These are phyloP conservation scores for Drosophila santomea DNA, from an alignment of 1,140 invertebrate genomes.

Conservation along the genomic window DNA sequence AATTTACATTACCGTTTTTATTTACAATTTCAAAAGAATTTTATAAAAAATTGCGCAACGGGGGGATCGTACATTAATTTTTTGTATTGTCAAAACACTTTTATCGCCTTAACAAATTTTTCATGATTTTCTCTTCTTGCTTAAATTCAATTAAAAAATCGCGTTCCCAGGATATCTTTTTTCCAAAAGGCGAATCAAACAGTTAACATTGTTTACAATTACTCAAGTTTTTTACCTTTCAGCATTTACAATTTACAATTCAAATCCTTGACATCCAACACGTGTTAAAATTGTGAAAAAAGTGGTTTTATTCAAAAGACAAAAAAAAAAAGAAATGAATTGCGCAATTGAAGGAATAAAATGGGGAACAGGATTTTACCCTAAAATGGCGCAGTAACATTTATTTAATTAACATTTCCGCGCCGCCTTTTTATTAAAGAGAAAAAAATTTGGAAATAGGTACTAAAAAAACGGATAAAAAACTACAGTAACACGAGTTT, in stretches of 20 bases:
- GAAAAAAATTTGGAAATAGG: slow-evolving; percentile 34
- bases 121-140: neutral
- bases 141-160: slow-evolving; percentile 16
- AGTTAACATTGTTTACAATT: slow-evolving; percentile 42
- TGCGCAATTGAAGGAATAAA: slow-evolving; percentile 59
- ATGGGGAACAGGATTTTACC: slow-evolving; percentile 19
- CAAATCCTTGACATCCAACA: slow-evolving; percentile 46
- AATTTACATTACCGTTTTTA: neutral
- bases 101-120: neutral
- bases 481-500: slow-evolving; percentile 59
- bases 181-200: slow-evolving; percentile 12
- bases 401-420: slow-evolving; percentile 76
- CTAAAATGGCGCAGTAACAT: slow-evolving; percentile 69
- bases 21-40: neutral
- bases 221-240: slow-evolving; percentile 3
- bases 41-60: too few relatives aligned
- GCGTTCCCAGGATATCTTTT: slow-evolving; percentile 1
- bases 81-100: neutral
- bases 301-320: slow-evolving; percentile 11
- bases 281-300: slow-evolving; percentile 45
- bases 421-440: slow-evolving; percentile 34
- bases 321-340: slow-evolving; percentile 37
- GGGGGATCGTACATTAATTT: too few relatives aligned
- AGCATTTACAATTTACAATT: slow-evolving; percentile 9
- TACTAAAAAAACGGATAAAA: slow-evolving; percentile 38